phyloP scores from a whole-genome alignment of 2,888 invertebrate species.

The Cryptosula pallasiana region DNA sequence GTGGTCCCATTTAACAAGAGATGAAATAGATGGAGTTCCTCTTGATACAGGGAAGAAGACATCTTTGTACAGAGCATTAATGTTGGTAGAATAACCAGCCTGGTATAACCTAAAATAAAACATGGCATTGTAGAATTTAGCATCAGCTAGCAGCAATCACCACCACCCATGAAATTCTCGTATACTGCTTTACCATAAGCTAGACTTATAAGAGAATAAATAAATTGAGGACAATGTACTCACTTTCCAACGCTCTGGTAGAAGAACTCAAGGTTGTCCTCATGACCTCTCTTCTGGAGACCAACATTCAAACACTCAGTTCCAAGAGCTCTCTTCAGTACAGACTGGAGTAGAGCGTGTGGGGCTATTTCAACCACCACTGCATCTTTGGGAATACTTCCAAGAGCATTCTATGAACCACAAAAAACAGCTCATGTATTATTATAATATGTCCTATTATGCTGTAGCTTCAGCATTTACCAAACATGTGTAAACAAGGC shows the following conservation, averaged over 20 bases:
- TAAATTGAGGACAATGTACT: too few species aligned
- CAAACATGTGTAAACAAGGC: too few species aligned
- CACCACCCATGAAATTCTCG: too few species aligned
- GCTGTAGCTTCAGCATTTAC: too few species aligned
- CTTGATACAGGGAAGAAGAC: slow-evolving; percentile 73
- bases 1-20: slow-evolving; percentile 85
- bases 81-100: slow-evolving; percentile 72
- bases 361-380: slow-evolving; percentile 88
- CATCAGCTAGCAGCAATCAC: too few species aligned
- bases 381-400: slow-evolving; percentile 79
- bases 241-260: slow-evolving; percentile 75
- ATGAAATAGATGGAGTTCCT: slow-evolving; percentile 77
- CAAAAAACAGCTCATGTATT: too few species aligned
- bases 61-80: slow-evolving; percentile 68
- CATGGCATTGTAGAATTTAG: too few species aligned
- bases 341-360: slow-evolving; percentile 86
- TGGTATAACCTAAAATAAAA: slow-evolving; percentile 61
- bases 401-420: slow-evolving; percentile 74
- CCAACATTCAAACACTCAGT: slow-evolving; percentile 72
- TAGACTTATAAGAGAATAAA: too few species aligned
- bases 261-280: slow-evolving; percentile 70
- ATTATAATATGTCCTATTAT: too few species aligned
- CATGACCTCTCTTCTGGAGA: slow-evolving; percentile 75
- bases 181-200: too few species aligned
- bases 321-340: slow-evolving; percentile 77